Conservation (phyloP, 2,797 vertebrate species). For the Pangasius macronema region DNA sequence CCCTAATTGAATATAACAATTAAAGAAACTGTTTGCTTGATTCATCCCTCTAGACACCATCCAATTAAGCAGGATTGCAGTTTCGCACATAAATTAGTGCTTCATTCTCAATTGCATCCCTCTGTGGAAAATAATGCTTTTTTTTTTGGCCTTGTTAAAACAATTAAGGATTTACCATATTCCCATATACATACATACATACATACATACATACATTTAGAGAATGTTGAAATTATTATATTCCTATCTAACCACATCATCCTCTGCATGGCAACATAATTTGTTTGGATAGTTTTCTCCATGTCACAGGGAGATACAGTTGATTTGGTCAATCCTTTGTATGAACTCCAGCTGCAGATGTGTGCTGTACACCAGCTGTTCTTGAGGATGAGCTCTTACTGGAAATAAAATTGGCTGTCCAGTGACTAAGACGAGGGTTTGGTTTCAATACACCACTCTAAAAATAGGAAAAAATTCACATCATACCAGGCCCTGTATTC, state of each 20-base stretch:
- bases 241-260: background rate
- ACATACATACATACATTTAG: background rate
- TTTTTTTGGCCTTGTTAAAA: constrained; percentile 48
- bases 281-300: background rate
- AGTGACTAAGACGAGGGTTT: background rate
- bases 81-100: constrained; percentile 77
- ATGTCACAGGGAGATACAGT: constrained; percentile 74
- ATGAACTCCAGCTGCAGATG: constrained; percentile 81
- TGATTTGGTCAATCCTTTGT: constrained; percentile 72
- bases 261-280: background rate
- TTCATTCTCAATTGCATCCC: constrained; percentile 66
- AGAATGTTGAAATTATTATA: constrained; percentile 17
- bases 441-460: background rate
- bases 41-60: constrained; percentile 81
- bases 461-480: background rate
- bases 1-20: constrained; percentile 83
- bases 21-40: constrained; percentile 77
- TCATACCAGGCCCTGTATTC: background rate
- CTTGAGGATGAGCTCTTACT: constrained; percentile 73
- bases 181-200: too few species aligned
- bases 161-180: constrained; percentile 47
- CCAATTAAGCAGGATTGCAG: constrained; percentile 77
- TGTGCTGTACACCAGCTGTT: constrained; percentile 78
- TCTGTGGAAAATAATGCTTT: constrained; percentile 45
- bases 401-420: background rate